Evolutionary conservation across 2,113 vertebrate species (phyloP).

Genomic region (Bambusicola thoracicus): DNA sequence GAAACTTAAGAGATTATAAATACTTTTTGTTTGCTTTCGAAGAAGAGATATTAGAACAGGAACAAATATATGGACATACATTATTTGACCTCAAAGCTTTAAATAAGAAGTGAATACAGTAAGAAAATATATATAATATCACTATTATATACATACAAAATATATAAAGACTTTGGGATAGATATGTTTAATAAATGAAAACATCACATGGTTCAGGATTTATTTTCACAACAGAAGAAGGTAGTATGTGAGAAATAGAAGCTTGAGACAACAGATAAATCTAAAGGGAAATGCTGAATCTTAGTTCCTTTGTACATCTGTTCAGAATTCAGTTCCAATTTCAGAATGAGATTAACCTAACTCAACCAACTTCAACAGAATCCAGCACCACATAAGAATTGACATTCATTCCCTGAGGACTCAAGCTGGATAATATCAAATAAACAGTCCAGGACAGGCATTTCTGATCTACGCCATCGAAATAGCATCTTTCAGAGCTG

Average conservation of each 20-base stretch:
- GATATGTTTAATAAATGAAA: neutral
- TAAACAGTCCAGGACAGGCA: neutral
- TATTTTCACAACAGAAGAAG: neutral
- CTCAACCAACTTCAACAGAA: neutral
- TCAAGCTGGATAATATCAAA: neutral
- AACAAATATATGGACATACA: neutral
- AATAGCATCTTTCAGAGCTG: neutral
- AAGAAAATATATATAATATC: neutral
- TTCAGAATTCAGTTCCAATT: neutral
- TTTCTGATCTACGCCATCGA: neutral
- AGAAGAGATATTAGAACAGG: neutral
- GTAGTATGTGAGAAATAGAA: neutral
- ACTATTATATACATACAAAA: neutral
- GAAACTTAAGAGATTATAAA: neutral
- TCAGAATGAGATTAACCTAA: neutral
- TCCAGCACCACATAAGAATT: neutral
- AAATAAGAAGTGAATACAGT: neutral
- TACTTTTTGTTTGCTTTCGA: accelerated
- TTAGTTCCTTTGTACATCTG: neutral
- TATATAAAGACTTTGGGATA: neutral
- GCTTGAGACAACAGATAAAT: neutral
- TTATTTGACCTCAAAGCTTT: neutral
- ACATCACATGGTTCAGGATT: neutral
- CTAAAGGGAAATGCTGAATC: neutral
- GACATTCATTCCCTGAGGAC: neutral